These are phyloP conservation scores for Tautogolabrus adspersus DNA, from an alignment of 2,113 vertebrate genomes.

Conservation along the genomic window DNA sequence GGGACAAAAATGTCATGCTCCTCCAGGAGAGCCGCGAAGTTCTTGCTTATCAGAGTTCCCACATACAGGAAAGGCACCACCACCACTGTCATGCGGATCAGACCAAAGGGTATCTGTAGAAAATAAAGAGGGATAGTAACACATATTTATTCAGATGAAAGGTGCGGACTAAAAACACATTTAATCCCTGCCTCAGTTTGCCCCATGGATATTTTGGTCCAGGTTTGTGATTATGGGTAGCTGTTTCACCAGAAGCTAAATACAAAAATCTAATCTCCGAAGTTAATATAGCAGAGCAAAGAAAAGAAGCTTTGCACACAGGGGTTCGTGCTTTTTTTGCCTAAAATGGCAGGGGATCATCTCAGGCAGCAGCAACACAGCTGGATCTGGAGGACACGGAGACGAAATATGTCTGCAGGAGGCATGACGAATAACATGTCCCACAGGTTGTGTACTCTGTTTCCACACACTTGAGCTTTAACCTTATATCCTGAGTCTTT, in stretches of 20 bases:
- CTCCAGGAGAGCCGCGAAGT: slow-evolving; percentile 94
- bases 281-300: neutral
- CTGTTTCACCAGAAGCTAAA: neutral
- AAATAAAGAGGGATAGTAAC: slow-evolving; percentile 1
- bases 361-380: neutral
- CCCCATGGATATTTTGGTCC: neutral
- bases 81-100: slow-evolving; percentile 89
- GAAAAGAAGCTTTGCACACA: neutral
- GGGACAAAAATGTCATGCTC: slow-evolving; percentile 99
- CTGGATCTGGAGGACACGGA: neutral
- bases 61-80: slow-evolving; percentile 96
- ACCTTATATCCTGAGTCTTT: too few relatives aligned
- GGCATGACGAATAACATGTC: too few relatives aligned
- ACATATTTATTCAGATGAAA: neutral
- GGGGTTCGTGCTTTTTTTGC: neutral
- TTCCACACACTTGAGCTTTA: too few relatives aligned
- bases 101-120: slow-evolving; percentile 91
- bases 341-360: neutral
- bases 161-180: neutral
- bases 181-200: neutral
- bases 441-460: too few relatives aligned
- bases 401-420: neutral
- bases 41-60: slow-evolving; percentile 94
- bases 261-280: neutral
- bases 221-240: neutral